Evolutionary conservation across 2,888 invertebrate species (phyloP).

Genomic region (Camponotus fellah): DNA sequence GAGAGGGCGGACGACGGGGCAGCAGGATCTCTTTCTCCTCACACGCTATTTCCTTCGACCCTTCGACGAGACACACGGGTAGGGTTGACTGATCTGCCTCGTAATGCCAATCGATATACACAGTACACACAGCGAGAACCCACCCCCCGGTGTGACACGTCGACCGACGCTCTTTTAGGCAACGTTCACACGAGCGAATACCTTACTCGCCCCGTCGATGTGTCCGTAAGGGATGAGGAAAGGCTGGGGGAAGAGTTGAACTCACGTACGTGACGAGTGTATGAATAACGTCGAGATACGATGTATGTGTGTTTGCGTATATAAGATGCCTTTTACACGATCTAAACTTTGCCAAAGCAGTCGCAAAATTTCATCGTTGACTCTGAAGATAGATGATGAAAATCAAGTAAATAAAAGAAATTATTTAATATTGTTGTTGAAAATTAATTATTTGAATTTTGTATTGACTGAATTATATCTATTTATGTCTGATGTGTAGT

Average conservation of each 20-base stretch:
- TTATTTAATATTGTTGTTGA: background rate
- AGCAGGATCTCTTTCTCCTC: slow-evolving; percentile 71
- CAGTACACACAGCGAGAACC: slow-evolving; percentile 41
- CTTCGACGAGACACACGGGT: slow-evolving; percentile 50
- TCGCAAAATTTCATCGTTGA: background rate
- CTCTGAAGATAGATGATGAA: background rate
- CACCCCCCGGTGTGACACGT: slow-evolving; percentile 33
- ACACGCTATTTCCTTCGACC: slow-evolving; percentile 60
- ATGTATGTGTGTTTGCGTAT: slow-evolving; percentile 13
- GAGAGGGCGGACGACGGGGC: slow-evolving; percentile 2
- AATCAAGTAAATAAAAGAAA: background rate
- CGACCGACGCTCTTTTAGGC: slow-evolving; percentile 69
- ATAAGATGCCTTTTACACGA: slow-evolving; percentile 10
- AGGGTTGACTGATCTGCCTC: slow-evolving; percentile 76
- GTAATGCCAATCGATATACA: slow-evolving; percentile 78
- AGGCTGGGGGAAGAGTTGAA: slow-evolving; percentile 31
- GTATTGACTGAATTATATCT: background rate
- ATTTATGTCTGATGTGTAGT: background rate
- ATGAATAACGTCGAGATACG: slow-evolving; percentile 70
- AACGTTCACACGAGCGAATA: slow-evolving; percentile 66
- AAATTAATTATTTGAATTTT: background rate
- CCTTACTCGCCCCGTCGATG: slow-evolving; percentile 42
- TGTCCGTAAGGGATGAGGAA: slow-evolving; percentile 55
- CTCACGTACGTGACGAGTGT: slow-evolving; percentile 70
- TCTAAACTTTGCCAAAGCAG: background rate